Conservation (phyloP, 2,888 invertebrate species). For the Drosophila sordidula region DNA sequence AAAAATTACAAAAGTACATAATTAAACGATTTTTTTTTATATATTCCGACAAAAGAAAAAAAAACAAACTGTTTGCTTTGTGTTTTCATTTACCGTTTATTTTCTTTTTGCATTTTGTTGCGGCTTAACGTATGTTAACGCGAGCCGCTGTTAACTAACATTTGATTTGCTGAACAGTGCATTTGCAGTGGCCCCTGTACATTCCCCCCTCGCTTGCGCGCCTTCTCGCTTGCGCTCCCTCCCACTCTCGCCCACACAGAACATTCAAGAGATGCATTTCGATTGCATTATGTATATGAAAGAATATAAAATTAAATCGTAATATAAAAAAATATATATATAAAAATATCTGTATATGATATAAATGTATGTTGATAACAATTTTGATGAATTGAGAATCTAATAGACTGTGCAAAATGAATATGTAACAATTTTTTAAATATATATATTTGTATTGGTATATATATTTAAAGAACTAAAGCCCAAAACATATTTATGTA, state of each 20-base stretch:
- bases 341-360: slow-evolving; percentile 38
- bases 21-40: slow-evolving; percentile 72
- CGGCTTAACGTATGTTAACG: slow-evolving; percentile 32
- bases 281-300: slow-evolving; percentile 20
- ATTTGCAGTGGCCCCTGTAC: slow-evolving; percentile 14
- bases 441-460: slow-evolving; percentile 60
- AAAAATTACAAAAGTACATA: slow-evolving; percentile 63
- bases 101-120: slow-evolving; percentile 28
- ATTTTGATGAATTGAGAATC: slow-evolving; percentile 80
- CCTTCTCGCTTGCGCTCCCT: not conserved
- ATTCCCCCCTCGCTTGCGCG: slow-evolving; percentile 10
- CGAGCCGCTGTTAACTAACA: slow-evolving; percentile 27
- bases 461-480: slow-evolving; percentile 57
- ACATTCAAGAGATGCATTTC: slow-evolving; percentile 23
- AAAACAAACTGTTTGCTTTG: slow-evolving; percentile 44
- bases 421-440: slow-evolving; percentile 63
- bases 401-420: slow-evolving; percentile 78
- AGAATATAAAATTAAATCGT: slow-evolving; percentile 18
- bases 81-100: slow-evolving; percentile 40
- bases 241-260: slow-evolving; percentile 10
- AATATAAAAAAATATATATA: slow-evolving; percentile 38
- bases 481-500: slow-evolving; percentile 53
- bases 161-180: not conserved
- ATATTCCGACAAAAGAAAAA: slow-evolving; percentile 62
- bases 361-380: slow-evolving; percentile 75